phyloP scores from a whole-genome alignment of 92 coral and sea anemone genomes.

The Zoanthus gigantus region DNA sequence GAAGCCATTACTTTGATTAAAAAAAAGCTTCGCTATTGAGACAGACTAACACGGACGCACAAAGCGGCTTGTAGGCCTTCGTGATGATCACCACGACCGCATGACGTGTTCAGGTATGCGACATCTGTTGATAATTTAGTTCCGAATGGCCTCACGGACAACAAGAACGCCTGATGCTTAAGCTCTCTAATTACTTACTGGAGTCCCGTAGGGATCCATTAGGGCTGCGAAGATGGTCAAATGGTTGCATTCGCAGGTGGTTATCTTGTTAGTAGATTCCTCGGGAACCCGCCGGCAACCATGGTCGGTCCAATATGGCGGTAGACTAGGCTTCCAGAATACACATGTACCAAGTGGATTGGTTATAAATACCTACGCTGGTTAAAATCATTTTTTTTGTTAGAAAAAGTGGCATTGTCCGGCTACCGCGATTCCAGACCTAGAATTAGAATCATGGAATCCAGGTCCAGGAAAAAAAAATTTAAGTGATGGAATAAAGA shows the following conservation, averaged over 20 bases:
- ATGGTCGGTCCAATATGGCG: conserved; percentile 51
- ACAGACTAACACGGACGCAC: no score
- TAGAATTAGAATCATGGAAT: background rate
- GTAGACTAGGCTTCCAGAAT: conserved; percentile 46
- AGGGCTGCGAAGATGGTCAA: conserved; percentile 57
- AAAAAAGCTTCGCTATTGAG: no score
- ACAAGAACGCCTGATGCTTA: no score
- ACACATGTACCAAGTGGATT: conserved; percentile 44
- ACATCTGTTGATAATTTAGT: no score
- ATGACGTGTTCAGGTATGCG: no score
- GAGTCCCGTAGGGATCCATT: conserved; percentile 33
- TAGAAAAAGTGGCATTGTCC: background rate
- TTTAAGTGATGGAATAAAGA: no score
- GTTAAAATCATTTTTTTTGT: background rate
- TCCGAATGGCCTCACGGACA: background rate
- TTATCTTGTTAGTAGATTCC: conserved; percentile 39
- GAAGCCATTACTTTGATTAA: no score
- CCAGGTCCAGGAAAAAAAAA: no score
- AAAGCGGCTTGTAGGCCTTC: no score
- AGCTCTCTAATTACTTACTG: background rate
- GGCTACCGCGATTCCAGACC: background rate
- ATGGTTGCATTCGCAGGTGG: conserved; percentile 64
- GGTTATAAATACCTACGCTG: background rate
- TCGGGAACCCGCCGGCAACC: conserved; percentile 58
- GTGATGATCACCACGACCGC: no score